Evolutionary conservation across 2,113 vertebrate species (phyloP).

Genomic region (Serilophus lunatus): DNA sequence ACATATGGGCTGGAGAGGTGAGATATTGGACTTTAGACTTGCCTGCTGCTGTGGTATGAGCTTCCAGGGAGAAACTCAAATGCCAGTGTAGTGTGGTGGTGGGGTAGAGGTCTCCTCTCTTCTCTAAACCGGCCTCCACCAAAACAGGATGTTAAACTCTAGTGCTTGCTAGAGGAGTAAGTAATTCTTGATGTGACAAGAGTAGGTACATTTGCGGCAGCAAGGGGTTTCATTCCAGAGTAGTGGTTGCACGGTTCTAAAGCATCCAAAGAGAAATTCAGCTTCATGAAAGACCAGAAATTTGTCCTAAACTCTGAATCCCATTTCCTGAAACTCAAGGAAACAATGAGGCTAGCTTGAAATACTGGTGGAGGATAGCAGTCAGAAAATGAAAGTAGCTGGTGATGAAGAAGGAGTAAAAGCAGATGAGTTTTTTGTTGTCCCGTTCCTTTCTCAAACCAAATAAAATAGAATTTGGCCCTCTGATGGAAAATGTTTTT

Average conservation of each 20-base stretch:
- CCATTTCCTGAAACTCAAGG: not conserved
- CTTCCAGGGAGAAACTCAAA: not conserved
- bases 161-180: not conserved
- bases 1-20: not conserved
- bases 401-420: not conserved
- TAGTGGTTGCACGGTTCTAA: accelerated
- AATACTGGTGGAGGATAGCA: not conserved
- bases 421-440: not conserved
- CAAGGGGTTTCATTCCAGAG: not conserved
- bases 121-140: not conserved
- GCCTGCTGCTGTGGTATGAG: not conserved
- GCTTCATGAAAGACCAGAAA: not conserved
- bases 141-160: not conserved
- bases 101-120: not conserved
- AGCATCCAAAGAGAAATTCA: not conserved
- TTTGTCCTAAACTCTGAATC: no score
- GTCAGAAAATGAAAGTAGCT: not conserved
- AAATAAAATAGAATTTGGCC: no score
- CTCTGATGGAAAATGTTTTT: not conserved
- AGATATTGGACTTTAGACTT: not conserved
- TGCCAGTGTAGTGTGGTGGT: accelerated
- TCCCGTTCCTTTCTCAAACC: not conserved
- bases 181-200: not conserved
- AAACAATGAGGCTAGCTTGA: not conserved
- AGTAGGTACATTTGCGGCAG: not conserved